These are phyloP conservation scores for Silvanus unidentatus DNA, from an alignment of 2,888 invertebrate genomes.

Conservation along the genomic window DNA sequence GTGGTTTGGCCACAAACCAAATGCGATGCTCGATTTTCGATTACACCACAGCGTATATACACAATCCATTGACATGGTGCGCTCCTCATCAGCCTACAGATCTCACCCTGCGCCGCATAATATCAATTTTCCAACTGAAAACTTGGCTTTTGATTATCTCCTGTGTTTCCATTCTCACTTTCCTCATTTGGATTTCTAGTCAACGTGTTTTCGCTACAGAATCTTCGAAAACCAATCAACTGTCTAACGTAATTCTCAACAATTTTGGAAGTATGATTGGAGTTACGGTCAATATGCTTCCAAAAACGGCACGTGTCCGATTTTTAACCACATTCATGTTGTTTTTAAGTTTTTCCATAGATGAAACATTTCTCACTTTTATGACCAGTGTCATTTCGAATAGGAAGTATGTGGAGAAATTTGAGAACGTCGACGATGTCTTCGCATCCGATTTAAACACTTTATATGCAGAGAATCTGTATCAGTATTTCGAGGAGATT, in stretches of 20 bases:
- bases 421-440: slow-evolving; percentile 26
- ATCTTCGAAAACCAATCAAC: too few relatives aligned
- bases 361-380: slow-evolving; percentile 28
- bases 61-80: slow-evolving; percentile 38
- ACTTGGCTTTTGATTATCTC: too few relatives aligned
- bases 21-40: slow-evolving; percentile 32
- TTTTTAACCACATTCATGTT: slow-evolving; percentile 26
- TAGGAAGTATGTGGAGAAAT: slow-evolving; percentile 28
- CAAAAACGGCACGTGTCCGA: slow-evolving; percentile 23
- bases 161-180: too few relatives aligned
- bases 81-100: slow-evolving; percentile 29
- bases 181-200: too few relatives aligned
- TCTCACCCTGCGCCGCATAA: too few relatives aligned
- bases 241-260: too few relatives aligned
- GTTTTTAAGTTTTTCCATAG: slow-evolving; percentile 26
- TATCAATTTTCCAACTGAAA: too few relatives aligned
- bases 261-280: too few relatives aligned
- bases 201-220: too few relatives aligned
- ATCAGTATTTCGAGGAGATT: slow-evolving; percentile 21
- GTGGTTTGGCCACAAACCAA: slow-evolving; percentile 34
- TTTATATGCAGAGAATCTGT: slow-evolving; percentile 22
- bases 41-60: slow-evolving; percentile 31
- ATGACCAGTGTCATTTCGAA: slow-evolving; percentile 31
- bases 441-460: slow-evolving; percentile 25
- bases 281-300: slow-evolving; percentile 11